phyloP scores from a whole-genome alignment of 2,888 invertebrate species.

The Germaria angustata region DNA sequence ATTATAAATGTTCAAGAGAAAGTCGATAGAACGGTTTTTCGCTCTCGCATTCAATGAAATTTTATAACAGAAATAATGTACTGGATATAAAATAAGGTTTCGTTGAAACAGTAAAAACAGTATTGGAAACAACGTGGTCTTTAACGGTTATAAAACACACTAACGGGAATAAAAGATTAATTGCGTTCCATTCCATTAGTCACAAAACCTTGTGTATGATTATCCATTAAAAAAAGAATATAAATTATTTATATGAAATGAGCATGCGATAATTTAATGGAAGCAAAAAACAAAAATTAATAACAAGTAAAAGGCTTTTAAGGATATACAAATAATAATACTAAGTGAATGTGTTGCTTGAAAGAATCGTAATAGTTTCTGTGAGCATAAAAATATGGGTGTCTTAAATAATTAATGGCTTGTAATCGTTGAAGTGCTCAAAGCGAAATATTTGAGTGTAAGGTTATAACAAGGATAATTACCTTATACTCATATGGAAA shows the following conservation, averaged over 20 bases:
- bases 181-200: not conserved
- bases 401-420: conserved; percentile 13
- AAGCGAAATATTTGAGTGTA: conserved; percentile 15
- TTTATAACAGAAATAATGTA: conserved; percentile 15
- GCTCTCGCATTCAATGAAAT: conserved; percentile 33
- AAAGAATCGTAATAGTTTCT: not conserved
- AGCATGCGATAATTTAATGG: not conserved
- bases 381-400: not conserved
- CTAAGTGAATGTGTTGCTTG: not conserved
- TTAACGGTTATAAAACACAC: conserved; percentile 54
- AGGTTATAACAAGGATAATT: conserved; percentile 61
- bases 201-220: not conserved
- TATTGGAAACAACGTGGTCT: conserved; percentile 62
- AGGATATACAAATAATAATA: too few relatives aligned
- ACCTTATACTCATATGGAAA: conserved; percentile 30
- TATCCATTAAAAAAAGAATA: not conserved
- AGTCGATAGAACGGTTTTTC: not conserved
- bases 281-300: not conserved
- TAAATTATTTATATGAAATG: conserved; percentile 3
- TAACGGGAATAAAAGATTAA: conserved; percentile 5
- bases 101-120: conserved; percentile 60
- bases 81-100: conserved; percentile 60
- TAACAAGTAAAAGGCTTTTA: not conserved
- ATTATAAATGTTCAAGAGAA: not conserved
- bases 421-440: not conserved